These are phyloP conservation scores for Tinamus guttatus DNA, from an alignment of 2,113 vertebrate species.

Conservation along the genomic window DNA sequence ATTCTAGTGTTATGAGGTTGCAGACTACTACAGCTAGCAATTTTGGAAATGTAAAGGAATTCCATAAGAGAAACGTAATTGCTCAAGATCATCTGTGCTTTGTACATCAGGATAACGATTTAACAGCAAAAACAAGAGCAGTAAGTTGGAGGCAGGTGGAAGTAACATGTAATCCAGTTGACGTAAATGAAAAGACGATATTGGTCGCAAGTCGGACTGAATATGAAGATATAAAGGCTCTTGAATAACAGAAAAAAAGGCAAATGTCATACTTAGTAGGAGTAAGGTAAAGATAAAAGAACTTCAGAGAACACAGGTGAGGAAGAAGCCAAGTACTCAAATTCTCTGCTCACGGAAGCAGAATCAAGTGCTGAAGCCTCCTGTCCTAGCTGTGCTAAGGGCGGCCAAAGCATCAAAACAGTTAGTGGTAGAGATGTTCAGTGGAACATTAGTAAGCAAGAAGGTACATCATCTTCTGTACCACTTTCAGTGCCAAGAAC, in stretches of 20 bases:
- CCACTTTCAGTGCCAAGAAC: neutral
- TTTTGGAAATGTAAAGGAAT: neutral
- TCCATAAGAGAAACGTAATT: neutral
- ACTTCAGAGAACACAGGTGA: neutral
- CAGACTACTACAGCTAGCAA: neutral
- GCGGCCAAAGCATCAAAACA: conserved; percentile 28
- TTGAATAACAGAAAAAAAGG: neutral
- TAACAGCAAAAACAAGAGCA: conserved; percentile 14
- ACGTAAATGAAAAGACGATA: conserved; percentile 1
- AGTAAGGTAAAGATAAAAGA: conserved; percentile 4
- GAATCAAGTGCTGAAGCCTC: neutral
- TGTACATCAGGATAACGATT: neutral
- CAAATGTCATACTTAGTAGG: neutral
- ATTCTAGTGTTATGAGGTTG: neutral
- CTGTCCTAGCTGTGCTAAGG: neutral
- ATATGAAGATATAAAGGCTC: neutral
- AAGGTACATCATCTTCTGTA: neutral
- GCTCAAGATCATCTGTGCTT: neutral
- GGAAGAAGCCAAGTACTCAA: neutral
- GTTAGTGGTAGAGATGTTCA: conserved; percentile 11
- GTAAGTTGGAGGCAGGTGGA: conserved; percentile 30
- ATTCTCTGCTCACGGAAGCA: conserved; percentile 1
- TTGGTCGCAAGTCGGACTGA: conserved; percentile 9
- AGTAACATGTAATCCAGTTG: conserved; percentile 51
- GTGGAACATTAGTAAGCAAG: conserved; percentile 33